These are phyloP conservation scores for Neoascia interrupta DNA, from an alignment of 2,888 invertebrate genomes.

Conservation along the genomic window DNA sequence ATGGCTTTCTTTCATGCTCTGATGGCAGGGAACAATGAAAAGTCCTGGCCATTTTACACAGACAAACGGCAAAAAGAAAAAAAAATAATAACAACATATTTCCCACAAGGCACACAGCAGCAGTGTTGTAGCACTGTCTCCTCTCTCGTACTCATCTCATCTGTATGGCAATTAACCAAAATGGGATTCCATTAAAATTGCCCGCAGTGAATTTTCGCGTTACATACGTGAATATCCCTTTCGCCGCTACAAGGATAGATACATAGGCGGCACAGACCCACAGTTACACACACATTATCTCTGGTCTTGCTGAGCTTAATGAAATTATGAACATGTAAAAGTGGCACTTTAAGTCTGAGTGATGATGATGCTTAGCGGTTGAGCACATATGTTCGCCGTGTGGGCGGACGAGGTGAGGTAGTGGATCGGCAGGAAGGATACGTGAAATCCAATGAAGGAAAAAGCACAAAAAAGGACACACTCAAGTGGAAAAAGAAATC, in stretches of 20 bases:
- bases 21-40: conserved; percentile 29
- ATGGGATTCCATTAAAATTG: conserved; percentile 69
- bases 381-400: conserved; percentile 52
- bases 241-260: not conserved
- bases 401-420: not conserved
- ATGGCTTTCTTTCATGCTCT: conserved; percentile 23
- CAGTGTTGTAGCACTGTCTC: conserved; percentile 9
- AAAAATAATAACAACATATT: conserved; percentile 35
- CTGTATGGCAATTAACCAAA: conserved; percentile 66
- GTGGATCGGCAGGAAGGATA: not conserved
- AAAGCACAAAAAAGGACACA: conserved; percentile 33
- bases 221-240: conserved; percentile 37
- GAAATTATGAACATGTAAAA: conserved; percentile 69
- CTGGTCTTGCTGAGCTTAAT: conserved; percentile 38
- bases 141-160: conserved; percentile 39
- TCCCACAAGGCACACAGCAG: conserved; percentile 40
- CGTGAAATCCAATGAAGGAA: conserved; percentile 39
- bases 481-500: conserved; percentile 59
- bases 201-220: conserved; percentile 59
- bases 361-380: conserved; percentile 66
- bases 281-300: not conserved
- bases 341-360: conserved; percentile 67
- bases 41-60: conserved; percentile 43
- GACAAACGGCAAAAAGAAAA: not conserved
- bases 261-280: too few relatives aligned